Evolutionary conservation across 1,140 invertebrate genomes (phyloP), one percentile per base, ranked within the genome.

Genomic region (Nasonia vitripennis): DNA sequence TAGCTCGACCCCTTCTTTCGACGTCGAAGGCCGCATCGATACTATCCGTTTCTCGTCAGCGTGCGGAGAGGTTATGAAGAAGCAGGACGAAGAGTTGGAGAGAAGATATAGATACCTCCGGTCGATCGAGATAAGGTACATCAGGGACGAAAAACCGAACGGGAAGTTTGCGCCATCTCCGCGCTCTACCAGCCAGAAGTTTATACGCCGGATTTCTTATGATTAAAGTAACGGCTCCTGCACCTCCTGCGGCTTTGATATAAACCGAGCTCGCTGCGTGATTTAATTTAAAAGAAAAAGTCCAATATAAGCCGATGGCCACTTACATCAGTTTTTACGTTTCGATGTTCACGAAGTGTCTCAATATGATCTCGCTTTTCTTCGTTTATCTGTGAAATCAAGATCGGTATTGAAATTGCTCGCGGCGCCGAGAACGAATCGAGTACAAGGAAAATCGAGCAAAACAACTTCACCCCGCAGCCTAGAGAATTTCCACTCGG

Each of bases 1-100:
- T 79, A 84, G 27, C 45, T 74, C 17, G 31, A 23, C 27, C 77
- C 48, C 17, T 78, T 84, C 83, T 84, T 86, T 79, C 82, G 68
- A 74, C 55, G 41, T 9, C n/a, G 68, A 70, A 70, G 27, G 23
- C 70, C 51, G 23, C 34, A 71, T 78, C 62, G 82, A 78, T 84
- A 67, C n/a, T 31, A 78, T 78, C 17, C 55, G 31, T 48, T 41
- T 17, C 55, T 67, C 73, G 31, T 62, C 74, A 78, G 17, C n/a
- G 2, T 31, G 73, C 27, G 55, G 55, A 62, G 17, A 75, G 12
- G 31, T 14, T 70, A 51, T 84, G 34, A 20, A 55, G 62, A 51
- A 27, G 55, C 20, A 34, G 34, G 62, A 34, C 17, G 7, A 20
- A 78, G n/a, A 48, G 10, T 27, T 0, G 6, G 74, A 4, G 48